These are phyloP conservation scores for Ophthalmolycus amberensis DNA, from an alignment of 2,113 vertebrate genomes.

Conservation along the genomic window DNA sequence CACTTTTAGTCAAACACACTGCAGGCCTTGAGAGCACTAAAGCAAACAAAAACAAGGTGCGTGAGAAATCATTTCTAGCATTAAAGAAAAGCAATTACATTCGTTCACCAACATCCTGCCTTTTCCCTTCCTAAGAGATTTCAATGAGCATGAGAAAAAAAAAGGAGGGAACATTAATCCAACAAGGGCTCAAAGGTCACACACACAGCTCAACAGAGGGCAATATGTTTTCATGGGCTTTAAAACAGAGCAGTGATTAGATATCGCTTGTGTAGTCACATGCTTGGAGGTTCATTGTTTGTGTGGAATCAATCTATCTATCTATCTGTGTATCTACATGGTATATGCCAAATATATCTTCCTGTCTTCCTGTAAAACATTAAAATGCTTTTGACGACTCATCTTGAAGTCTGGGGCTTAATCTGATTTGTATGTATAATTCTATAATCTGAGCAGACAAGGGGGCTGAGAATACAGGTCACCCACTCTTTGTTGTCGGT, in stretches of 20 bases:
- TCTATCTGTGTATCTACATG: neutral
- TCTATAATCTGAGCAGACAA: neutral
- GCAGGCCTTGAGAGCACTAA: neutral
- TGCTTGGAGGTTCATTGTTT: conserved; percentile 30
- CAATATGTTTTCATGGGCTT: conserved; percentile 57
- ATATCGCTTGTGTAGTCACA: conserved; percentile 48
- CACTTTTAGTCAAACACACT: neutral
- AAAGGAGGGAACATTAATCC: conserved; percentile 56
- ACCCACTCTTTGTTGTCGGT: conserved; percentile 79
- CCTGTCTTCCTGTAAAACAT: neutral
- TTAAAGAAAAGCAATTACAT: conserved; percentile 18
- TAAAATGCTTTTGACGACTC: neutral
- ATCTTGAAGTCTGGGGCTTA: neutral
- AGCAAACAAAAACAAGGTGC: conserved; percentile 24
- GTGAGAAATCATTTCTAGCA: conserved; percentile 28
- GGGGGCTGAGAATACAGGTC: neutral
- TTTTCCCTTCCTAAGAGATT: conserved; percentile 39
- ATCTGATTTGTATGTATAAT: neutral
- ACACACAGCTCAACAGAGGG: conserved; percentile 42
- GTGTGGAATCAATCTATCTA: neutral
- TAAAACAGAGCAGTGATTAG: conserved; percentile 56
- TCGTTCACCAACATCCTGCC: conserved; percentile 32
- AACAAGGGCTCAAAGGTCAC: conserved; percentile 60
- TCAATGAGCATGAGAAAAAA: conserved; percentile 34
- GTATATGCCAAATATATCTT: neutral